These are phyloP conservation scores for Volucella inflata DNA, from an alignment of 2,888 invertebrate genomes.

Conservation along the genomic window DNA sequence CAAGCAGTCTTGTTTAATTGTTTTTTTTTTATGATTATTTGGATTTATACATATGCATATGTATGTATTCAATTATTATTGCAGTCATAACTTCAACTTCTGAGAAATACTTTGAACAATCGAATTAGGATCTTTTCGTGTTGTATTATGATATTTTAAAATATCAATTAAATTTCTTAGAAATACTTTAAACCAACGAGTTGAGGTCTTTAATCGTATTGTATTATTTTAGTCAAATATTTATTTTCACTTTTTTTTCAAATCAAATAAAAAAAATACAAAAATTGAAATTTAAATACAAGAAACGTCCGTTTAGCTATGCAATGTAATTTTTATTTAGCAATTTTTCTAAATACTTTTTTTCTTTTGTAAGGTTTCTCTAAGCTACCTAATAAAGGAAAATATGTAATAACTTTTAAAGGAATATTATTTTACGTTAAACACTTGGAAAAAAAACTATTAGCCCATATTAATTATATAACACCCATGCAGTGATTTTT, in stretches of 20 bases:
- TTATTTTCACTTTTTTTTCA: conserved; percentile 28
- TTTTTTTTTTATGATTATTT: conserved; percentile 31
- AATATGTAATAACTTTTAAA: too few relatives aligned
- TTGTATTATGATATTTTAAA: neutral
- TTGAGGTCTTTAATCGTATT: conserved; percentile 3
- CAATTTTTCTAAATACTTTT: too few relatives aligned
- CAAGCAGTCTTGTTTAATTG: conserved; percentile 54
- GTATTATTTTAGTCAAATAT: conserved; percentile 41
- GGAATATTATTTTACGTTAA: too few relatives aligned
- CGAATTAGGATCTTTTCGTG: too few relatives aligned
- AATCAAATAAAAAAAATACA: neutral
- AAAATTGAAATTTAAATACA: conserved; percentile 25
- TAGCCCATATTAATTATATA: neutral
- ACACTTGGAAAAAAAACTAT: too few relatives aligned
- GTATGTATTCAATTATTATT: conserved; percentile 31
- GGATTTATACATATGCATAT: too few relatives aligned
- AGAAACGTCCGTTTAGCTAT: conserved; percentile 10
- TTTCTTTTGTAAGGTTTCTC: too few relatives aligned
- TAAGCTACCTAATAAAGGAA: too few relatives aligned
- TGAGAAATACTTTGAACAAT: neutral
- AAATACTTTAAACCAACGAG: neutral
- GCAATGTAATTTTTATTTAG: conserved; percentile 12
- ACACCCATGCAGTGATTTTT: conserved; percentile 57
- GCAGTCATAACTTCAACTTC: neutral
- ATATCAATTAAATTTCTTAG: neutral